Conservation (phyloP, 2,888 invertebrate genomes). For the Exephanes ischioxanthus region DNA sequence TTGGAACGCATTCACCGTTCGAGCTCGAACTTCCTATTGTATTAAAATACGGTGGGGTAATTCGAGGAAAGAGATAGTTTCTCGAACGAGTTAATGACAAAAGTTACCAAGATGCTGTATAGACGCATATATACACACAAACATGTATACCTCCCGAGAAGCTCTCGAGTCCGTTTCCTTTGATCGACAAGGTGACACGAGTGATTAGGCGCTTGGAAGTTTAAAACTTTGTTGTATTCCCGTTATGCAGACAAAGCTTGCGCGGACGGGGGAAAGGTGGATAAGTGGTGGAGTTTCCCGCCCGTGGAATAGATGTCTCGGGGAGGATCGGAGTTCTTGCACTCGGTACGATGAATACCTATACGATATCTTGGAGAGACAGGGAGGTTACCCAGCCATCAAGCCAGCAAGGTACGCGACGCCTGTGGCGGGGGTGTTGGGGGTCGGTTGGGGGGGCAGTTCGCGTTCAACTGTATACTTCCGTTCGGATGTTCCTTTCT, state of each 20-base stretch:
- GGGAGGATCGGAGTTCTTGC: slow-evolving; percentile 25
- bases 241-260: slow-evolving; percentile 35
- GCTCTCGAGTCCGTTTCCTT: slow-evolving; percentile 75
- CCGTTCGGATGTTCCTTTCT: slow-evolving; percentile 78
- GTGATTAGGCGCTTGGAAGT: slow-evolving; percentile 79
- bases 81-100: slow-evolving; percentile 57
- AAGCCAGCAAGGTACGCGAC: slow-evolving; percentile 16
- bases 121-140: neutral
- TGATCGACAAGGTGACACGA: slow-evolving; percentile 80
- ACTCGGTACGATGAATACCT: slow-evolving; percentile 34
- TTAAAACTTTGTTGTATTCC: slow-evolving; percentile 78
- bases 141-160: slow-evolving; percentile 59
- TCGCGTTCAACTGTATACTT: slow-evolving; percentile 37
- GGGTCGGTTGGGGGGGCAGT: neutral
- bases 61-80: slow-evolving; percentile 37
- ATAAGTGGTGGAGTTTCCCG: slow-evolving; percentile 12
- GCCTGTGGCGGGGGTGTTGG: neutral
- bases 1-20: neutral
- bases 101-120: slow-evolving; percentile 33
- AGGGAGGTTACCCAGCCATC: slow-evolving; percentile 40
- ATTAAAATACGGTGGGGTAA: neutral
- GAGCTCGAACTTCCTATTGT: neutral
- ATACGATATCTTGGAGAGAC: slow-evolving; percentile 31
- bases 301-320: slow-evolving; percentile 30
- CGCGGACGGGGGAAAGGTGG: neutral